phyloP scores from a whole-genome alignment of 2,888 invertebrate genomes.

The Flabesymbios commensalis region DNA sequence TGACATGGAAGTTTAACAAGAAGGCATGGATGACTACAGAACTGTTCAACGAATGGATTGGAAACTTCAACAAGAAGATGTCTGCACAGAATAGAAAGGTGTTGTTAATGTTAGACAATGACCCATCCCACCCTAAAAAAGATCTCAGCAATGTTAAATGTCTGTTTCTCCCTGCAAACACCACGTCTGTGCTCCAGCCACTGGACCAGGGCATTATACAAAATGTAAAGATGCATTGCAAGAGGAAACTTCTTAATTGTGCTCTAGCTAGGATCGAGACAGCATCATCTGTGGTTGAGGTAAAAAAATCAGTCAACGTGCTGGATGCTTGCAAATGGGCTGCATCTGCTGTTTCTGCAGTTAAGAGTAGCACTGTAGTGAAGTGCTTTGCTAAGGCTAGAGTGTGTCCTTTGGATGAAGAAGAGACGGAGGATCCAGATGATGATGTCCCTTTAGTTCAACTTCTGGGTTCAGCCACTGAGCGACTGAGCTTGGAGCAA shows the following conservation, averaged over 20 bases:
- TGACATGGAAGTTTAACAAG: not conserved
- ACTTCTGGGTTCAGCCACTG: no score
- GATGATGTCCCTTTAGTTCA: not conserved
- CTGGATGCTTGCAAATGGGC: not conserved
- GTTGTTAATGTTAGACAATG: not conserved
- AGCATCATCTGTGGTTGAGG: not conserved
- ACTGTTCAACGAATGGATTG: not conserved
- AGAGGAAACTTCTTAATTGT: not conserved
- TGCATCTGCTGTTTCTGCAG: not conserved
- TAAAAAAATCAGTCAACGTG: not conserved
- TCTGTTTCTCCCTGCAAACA: not conserved
- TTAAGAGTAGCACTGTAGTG: not conserved
- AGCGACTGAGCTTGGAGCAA: no score
- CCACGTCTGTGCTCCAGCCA: not conserved
- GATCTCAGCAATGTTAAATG: not conserved
- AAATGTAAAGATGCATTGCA: not conserved
- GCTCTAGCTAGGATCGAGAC: not conserved
- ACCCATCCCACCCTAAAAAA: not conserved
- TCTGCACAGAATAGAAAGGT: not conserved
- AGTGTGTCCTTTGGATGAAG: not conserved
- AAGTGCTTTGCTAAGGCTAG: not conserved
- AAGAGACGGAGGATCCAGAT: not conserved
- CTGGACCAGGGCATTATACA: conserved; percentile 1
- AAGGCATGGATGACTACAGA: not conserved
- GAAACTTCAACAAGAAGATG: not conserved